Percentiles rank a stretch among this genome's conserved stretches.
Evolutionary conservation across 2,888 invertebrate species (phyloP).

Genomic region (Cotesia congregata): DNA sequence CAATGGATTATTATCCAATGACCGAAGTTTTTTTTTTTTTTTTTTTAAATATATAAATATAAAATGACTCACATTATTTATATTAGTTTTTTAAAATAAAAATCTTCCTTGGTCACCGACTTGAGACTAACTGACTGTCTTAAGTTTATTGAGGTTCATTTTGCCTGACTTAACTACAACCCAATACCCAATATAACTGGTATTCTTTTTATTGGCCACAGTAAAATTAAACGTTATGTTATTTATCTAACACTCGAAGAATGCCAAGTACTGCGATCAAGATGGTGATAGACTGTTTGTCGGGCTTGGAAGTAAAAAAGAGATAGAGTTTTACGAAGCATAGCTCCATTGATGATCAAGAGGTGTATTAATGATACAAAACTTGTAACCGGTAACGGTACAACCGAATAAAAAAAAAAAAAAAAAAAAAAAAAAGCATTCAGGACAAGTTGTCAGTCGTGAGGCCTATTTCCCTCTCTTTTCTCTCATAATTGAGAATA

Average conservation of each 20-base stretch:
- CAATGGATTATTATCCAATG: slow-evolving; percentile 24
- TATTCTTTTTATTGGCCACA: not conserved
- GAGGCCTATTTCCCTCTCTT: slow-evolving; percentile 27
- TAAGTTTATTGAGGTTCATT: not conserved
- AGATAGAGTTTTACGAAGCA: slow-evolving; percentile 11
- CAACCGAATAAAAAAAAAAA: slow-evolving; percentile 22
- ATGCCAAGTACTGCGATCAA: not conserved
- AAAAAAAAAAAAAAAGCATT: slow-evolving; percentile 61
- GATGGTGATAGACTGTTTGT: not conserved
- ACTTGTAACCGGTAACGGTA: slow-evolving; percentile 57
- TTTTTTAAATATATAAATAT: slow-evolving; percentile 14
- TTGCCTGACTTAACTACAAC: not conserved
- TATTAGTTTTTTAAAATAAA: not conserved
- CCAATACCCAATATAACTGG: too few species aligned
- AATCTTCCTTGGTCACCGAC: not conserved
- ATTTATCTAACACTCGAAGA: not conserved
- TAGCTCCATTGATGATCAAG: slow-evolving; percentile 35
- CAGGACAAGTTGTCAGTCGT: slow-evolving; percentile 55
- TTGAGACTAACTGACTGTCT: not conserved
- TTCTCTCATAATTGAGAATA: slow-evolving; percentile 26
- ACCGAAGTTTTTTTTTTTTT: too few species aligned
- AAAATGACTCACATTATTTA: slow-evolving; percentile 2
- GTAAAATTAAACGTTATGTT: not conserved
- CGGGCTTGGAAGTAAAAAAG: slow-evolving; percentile 15
- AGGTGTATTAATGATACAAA: slow-evolving; percentile 52